Conservation (phyloP, 2,797 vertebrate species). For the Pseudochromis fuscus region DNA sequence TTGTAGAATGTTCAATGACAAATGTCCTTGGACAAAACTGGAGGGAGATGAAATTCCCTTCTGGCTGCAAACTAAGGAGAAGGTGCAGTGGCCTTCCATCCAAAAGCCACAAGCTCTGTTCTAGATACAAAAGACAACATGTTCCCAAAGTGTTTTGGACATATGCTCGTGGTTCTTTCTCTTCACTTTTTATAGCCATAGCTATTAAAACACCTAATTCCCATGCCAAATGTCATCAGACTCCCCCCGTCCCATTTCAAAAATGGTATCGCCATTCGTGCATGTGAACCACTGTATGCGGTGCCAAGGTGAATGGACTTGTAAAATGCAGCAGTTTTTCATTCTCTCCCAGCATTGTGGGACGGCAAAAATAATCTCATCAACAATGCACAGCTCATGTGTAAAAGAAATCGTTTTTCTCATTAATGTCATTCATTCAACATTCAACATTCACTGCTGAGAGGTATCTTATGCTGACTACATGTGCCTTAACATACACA, state of each 20-base stretch:
- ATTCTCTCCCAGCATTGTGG: constrained; percentile 36
- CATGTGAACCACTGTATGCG: constrained; percentile 41
- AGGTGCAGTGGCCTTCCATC: constrained; percentile 58
- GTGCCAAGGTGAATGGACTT: constrained; percentile 70
- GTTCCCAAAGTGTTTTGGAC: constrained; percentile 70
- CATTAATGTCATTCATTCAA: constrained; percentile 56
- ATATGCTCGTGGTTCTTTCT: constrained; percentile 60
- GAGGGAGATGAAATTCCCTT: constrained; percentile 71
- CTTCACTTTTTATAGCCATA: constrained; percentile 72
- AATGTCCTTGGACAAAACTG: constrained; percentile 76
- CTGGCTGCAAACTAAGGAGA: constrained; percentile 58
- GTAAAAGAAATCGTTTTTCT: constrained; percentile 57
- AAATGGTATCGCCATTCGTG: constrained; percentile 68
- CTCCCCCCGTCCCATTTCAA: constrained; percentile 74
- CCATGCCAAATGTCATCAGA: constrained; percentile 75
- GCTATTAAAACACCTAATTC: constrained; percentile 80
- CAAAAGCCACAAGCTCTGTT: constrained; percentile 70
- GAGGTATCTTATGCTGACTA: constrained; percentile 50
- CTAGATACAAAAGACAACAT: constrained; percentile 66
- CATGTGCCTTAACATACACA: constrained; percentile 43
- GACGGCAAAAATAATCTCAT: constrained; percentile 52
- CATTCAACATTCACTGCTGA: constrained; percentile 26
- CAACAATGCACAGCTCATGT: constrained; percentile 62
- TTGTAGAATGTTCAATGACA: constrained; percentile 72
- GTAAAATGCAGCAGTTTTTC: constrained; percentile 48